Percentiles rank a stretch among this genome's conserved stretches.
Evolutionary conservation across 37 sponge, comb jelly and placozoan genomes (phyloP).

Genomic region (Bolinopsis microptera): DNA sequence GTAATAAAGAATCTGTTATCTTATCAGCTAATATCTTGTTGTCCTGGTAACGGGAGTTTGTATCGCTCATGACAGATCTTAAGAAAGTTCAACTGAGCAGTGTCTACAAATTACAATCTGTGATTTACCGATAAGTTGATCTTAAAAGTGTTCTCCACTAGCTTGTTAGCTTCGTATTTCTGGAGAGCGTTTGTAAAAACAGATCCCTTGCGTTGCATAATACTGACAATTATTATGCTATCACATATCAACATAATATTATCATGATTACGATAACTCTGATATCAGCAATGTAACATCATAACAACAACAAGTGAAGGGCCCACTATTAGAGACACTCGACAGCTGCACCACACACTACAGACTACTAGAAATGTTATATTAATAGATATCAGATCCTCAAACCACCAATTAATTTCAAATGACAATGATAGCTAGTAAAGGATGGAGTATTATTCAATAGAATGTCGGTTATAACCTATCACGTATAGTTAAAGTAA

Average conservation of each 20-base stretch:
- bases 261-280: too few relatives aligned
- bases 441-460: too few relatives aligned
- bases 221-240: too few relatives aligned
- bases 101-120: background rate
- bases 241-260: too few relatives aligned
- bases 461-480: too few relatives aligned
- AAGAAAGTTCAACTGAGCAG: background rate
- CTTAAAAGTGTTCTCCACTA: background rate
- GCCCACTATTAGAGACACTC: background rate
- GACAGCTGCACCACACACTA: background rate
- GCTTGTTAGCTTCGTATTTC: background rate
- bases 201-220: background rate
- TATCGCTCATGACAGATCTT: too few relatives aligned
- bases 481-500: too few relatives aligned
- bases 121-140: background rate
- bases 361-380: background rate
- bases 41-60: too few relatives aligned
- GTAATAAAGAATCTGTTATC: constrained; percentile 51
- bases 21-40: background rate
- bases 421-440: too few relatives aligned
- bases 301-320: too few relatives aligned
- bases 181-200: background rate
- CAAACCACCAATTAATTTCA: too few relatives aligned
- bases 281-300: background rate
- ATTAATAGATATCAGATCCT: too few relatives aligned